Evolutionary conservation across 2,797 vertebrate species (phyloP).

Genomic region (Eulemur rubriventer): DNA sequence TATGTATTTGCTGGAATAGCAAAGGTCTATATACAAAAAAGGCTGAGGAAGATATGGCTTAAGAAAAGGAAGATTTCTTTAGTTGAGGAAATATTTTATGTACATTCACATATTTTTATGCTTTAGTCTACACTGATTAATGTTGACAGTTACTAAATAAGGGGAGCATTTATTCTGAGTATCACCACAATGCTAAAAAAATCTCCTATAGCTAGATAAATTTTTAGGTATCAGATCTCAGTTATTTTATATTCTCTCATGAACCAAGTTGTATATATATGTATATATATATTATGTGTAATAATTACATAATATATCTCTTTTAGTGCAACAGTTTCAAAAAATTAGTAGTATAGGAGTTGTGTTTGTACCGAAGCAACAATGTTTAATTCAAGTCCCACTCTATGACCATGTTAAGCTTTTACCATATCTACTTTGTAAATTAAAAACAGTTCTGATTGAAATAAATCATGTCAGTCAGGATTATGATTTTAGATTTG

Average conservation of each 20-base stretch:
- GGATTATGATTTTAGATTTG: neutral
- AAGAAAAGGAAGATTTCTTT: neutral
- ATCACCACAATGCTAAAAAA: neutral
- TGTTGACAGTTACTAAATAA: neutral
- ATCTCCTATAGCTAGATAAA: neutral
- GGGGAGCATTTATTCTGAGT: neutral
- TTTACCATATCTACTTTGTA: neutral
- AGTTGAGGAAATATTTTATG: neutral
- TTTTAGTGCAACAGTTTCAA: neutral
- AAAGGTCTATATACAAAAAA: neutral
- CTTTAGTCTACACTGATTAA: neutral
- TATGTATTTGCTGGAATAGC: neutral
- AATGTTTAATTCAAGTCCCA: neutral
- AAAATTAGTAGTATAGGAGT: neutral
- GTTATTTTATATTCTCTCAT: neutral
- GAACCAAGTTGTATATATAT: neutral
- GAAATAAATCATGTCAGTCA: neutral
- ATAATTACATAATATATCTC: neutral
- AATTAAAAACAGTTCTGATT: neutral
- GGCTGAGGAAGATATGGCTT: neutral
- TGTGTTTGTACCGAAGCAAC: neutral
- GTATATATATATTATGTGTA: too few relatives aligned
- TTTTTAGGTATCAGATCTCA: neutral
- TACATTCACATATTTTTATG: neutral
- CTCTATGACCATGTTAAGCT: neutral